phyloP scores from a whole-genome alignment of 2,888 invertebrate species.

The Metacarcinus magister region DNA sequence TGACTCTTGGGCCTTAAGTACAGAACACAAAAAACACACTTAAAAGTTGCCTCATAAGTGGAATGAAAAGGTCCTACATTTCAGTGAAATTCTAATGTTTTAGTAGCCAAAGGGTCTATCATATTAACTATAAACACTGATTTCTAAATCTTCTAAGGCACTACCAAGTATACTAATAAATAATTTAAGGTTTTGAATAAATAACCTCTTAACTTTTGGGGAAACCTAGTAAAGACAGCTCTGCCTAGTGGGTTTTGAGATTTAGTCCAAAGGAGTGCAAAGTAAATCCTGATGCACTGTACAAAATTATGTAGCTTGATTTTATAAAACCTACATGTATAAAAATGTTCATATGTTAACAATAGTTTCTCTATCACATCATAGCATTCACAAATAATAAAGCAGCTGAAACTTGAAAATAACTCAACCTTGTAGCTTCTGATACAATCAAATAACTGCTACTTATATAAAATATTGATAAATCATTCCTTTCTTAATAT shows the following conservation, averaged over 20 bases:
- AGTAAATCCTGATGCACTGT: neutral
- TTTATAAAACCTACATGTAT: slow-evolving; percentile 47
- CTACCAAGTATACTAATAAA: slow-evolving; percentile 68
- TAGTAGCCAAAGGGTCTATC: neutral
- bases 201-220: neutral
- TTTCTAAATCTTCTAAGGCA: slow-evolving; percentile 62
- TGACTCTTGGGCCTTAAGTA: neutral
- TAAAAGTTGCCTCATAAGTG: neutral
- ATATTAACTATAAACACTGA: neutral
- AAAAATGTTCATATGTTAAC: neutral
- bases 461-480: neutral
- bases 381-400: neutral
- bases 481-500: neutral
- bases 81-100: neutral
- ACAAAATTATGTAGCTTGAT: neutral
- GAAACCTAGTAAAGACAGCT: neutral
- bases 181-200: slow-evolving; percentile 15
- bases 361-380: slow-evolving; percentile 13
- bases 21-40: neutral
- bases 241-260: neutral
- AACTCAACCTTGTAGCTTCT: neutral
- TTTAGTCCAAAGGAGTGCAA: neutral
- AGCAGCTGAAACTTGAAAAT: neutral
- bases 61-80: slow-evolving; percentile 1
- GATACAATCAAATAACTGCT: neutral